A percentile compares a stretch with the other conserved stretches of the same genome.
phyloP scores from a whole-genome alignment of 2,797 vertebrate genomes.

The Coracias cyanogaster region DNA sequence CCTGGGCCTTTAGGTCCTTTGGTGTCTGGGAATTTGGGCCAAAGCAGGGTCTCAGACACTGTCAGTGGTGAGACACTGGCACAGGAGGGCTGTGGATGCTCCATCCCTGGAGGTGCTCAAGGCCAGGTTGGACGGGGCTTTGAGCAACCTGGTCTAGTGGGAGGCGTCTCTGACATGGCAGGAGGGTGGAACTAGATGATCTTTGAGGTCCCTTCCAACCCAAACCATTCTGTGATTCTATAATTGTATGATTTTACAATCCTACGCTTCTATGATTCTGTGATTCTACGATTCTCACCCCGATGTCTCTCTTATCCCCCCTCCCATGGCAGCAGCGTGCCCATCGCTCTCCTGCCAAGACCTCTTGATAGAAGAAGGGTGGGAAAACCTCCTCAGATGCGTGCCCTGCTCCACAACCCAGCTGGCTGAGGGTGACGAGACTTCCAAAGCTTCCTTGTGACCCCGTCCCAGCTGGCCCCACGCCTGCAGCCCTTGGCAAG shows the following conservation, averaged over 20 bases:
- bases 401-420: not conserved
- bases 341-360: not conserved
- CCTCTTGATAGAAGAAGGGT: not conserved
- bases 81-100: no score
- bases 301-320: rapidly evolving
- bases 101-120: no score
- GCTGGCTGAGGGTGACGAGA: not conserved
- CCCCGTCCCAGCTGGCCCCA: constrained; percentile 22
- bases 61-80: no score
- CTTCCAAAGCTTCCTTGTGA: not conserved
- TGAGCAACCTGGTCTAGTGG: no score
- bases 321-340: rapidly evolving
- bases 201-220: no score
- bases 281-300: not conserved
- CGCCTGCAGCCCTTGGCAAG: not conserved
- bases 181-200: no score
- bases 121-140: no score
- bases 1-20: not conserved
- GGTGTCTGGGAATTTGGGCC: not conserved
- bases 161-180: no score
- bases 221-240: no score
- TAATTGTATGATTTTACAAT: no score
- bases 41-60: not conserved
- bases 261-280: no score
- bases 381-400: rapidly evolving